Conservation (phyloP, 2,113 vertebrate genomes). For the Panthera leo region DNA sequence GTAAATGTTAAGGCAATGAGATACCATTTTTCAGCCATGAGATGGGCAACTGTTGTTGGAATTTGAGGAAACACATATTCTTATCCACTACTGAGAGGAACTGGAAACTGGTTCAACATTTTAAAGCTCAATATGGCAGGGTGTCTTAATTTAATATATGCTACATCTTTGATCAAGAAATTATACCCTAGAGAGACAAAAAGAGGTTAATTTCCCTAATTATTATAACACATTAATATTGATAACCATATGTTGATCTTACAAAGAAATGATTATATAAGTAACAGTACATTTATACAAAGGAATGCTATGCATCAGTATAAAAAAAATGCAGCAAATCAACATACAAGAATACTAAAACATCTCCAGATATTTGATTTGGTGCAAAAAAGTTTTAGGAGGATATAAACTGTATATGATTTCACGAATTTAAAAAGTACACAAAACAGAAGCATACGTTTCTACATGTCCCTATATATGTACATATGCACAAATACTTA, state of each 20-base stretch:
- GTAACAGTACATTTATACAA: not conserved
- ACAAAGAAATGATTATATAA: not conserved
- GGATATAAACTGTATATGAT: not conserved
- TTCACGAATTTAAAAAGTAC: not conserved
- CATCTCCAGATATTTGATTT: not conserved
- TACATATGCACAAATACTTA: not conserved
- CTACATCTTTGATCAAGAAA: not conserved
- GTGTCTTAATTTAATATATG: not conserved
- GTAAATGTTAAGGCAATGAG: not conserved
- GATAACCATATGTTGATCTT: not conserved
- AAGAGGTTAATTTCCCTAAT: not conserved
- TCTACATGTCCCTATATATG: not conserved
- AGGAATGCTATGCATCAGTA: not conserved
- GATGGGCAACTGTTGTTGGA: not conserved
- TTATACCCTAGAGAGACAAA: not conserved
- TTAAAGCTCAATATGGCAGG: not conserved
- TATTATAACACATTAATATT: conserved; percentile 23
- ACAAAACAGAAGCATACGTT: not conserved
- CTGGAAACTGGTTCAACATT: not conserved
- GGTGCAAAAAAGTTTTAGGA: not conserved
- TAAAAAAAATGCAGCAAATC: not conserved
- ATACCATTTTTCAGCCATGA: not conserved
- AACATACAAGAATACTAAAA: not conserved
- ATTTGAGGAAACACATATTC: conserved; percentile 20
- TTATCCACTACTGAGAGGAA: not conserved